A percentile compares a stretch with the other conserved stretches of the same genome.
Evolutionary conservation across 2,797 vertebrate genomes (phyloP).

Genomic region (Arctocebus calabarensis): DNA sequence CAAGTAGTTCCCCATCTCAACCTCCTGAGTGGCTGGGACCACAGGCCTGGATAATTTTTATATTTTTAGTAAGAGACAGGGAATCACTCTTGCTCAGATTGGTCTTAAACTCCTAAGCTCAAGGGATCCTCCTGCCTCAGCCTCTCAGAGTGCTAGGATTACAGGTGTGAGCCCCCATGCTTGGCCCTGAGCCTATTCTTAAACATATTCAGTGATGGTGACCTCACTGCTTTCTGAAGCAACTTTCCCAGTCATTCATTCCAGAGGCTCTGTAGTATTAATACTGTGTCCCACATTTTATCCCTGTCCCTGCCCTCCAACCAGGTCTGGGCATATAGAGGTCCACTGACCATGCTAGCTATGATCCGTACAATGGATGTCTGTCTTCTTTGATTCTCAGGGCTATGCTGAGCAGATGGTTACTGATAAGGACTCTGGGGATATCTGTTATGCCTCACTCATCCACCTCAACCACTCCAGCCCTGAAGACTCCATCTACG

Average conservation of each 20-base stretch:
- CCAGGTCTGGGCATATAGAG: neutral
- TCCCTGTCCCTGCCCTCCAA: neutral
- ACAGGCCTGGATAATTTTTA: too few species aligned
- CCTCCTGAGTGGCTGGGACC: too few species aligned
- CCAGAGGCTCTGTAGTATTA: neutral
- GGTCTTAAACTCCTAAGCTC: too few species aligned
- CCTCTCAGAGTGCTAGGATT: too few species aligned
- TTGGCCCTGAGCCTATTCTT: neutral
- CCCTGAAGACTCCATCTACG: neutral
- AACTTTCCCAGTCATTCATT: neutral
- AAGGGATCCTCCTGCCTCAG: too few species aligned
- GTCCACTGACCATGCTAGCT: neutral
- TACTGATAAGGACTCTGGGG: neutral
- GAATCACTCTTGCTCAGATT: too few species aligned
- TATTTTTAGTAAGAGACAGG: too few species aligned
- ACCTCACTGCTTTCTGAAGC: neutral
- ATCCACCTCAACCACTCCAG: neutral
- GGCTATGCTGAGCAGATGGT: neutral
- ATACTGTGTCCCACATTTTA: neutral
- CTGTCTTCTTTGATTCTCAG: conserved; percentile 26
- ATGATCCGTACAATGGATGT: neutral
- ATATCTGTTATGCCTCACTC: conserved; percentile 57
- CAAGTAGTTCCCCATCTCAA: too few species aligned
- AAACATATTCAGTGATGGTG: neutral
- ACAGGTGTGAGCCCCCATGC: too few species aligned